A percentile compares a stretch with the other conserved stretches of the same genome.
These are phyloP conservation scores for Poecilia velifera DNA, from an alignment of 2,797 vertebrate genomes.

Conservation along the genomic window DNA sequence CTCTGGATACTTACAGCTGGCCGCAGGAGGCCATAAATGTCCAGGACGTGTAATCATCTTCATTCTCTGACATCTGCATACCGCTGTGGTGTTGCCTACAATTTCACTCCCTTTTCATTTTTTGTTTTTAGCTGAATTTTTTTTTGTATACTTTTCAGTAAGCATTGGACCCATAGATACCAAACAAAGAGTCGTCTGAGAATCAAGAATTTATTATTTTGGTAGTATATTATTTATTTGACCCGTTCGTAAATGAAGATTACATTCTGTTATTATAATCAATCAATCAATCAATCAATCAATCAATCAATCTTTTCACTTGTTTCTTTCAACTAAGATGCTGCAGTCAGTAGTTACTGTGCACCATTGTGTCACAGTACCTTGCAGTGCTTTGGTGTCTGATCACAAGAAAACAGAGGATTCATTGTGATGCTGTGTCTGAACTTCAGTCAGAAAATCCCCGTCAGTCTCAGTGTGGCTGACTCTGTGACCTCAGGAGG, in stretches of 20 bases:
- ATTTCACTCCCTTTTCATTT: slow-evolving; percentile 19
- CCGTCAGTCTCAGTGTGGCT: slow-evolving; percentile 41
- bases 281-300: no score
- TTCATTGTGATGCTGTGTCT: slow-evolving; percentile 15
- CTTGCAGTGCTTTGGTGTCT: slow-evolving; percentile 17
- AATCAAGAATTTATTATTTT: slow-evolving; percentile 5
- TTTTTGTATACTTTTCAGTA: slow-evolving; percentile 16
- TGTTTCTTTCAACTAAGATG: background rate
- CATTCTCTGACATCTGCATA: slow-evolving; percentile 1
- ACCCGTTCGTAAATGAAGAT: background rate
- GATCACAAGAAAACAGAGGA: slow-evolving; percentile 7
- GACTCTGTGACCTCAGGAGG: slow-evolving; percentile 40
- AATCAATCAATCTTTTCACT: background rate
- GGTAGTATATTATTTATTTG: background rate
- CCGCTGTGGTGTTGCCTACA: slow-evolving; percentile 11
- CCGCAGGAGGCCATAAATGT: slow-evolving; percentile 88
- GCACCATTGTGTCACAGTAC: background rate
- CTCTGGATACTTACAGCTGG: slow-evolving; percentile 91
- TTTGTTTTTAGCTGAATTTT: background rate
- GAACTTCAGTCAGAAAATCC: background rate
- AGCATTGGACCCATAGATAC: background rate
- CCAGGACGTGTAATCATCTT: slow-evolving; percentile 85
- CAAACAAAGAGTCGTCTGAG: background rate
- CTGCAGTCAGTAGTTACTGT: background rate
- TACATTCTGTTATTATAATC: background rate